A percentile compares a stretch with the other conserved stretches of the same genome.
Conservation (phyloP, 2,113 vertebrate genomes). For the Phoenicopterus ruber region DNA sequence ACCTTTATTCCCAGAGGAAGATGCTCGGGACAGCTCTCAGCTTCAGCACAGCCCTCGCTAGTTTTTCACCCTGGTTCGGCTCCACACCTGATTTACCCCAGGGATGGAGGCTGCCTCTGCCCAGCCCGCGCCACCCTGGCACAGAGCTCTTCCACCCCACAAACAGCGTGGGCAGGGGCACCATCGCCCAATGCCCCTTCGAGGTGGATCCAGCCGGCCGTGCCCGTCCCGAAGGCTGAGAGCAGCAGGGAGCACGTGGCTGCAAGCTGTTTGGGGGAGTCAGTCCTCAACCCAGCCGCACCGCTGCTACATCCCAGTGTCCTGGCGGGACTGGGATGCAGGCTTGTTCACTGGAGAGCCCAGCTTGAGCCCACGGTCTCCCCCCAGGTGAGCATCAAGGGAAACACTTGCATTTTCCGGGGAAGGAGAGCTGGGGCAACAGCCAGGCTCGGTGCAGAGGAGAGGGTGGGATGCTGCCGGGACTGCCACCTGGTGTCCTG, state of each 20-base stretch:
- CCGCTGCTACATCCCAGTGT: not conserved
- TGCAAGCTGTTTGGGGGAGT: accelerated
- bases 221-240: not conserved
- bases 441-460: not conserved
- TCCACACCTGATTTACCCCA: not conserved
- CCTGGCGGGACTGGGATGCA: not conserved
- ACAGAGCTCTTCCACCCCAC: not conserved
- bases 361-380: not conserved
- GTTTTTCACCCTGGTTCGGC: not conserved
- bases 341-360: not conserved
- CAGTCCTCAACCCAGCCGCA: not conserved
- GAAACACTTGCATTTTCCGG: not conserved
- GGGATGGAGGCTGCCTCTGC: not conserved
- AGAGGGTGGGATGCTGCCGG: not conserved
- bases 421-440: accelerated
- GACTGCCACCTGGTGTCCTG: not conserved
- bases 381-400: accelerated
- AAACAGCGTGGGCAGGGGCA: accelerated
- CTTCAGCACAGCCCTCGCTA: not conserved
- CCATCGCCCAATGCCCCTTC: accelerated
- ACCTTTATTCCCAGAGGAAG: no score
- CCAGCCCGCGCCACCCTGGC: no score
- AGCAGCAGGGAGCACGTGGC: not conserved
- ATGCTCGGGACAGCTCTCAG: not conserved
- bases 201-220: not conserved